Conservation (phyloP, 2,888 invertebrate genomes). For the Torymus aiolomorphi region DNA sequence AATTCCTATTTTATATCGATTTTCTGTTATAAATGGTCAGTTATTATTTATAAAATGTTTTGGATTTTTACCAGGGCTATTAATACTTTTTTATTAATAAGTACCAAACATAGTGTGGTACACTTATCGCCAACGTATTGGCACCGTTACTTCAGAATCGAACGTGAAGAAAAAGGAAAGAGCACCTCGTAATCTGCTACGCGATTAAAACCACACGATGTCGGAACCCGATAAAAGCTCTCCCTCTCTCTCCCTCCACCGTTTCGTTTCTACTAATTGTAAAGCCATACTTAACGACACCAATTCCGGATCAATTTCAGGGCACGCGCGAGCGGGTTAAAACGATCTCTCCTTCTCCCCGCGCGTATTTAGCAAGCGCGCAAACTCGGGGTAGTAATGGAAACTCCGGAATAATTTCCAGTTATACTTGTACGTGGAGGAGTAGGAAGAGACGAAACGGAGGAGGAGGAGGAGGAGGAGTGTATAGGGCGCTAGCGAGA, state of each 20-base stretch:
- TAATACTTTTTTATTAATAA: no score
- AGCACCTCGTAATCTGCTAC: no score
- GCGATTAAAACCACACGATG: neutral
- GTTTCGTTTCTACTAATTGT: constrained; percentile 8
- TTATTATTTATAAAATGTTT: no score
- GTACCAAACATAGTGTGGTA: no score
- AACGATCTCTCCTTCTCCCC: neutral
- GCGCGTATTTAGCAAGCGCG: constrained; percentile 50
- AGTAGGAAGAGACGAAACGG: neutral
- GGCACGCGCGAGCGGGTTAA: no score
- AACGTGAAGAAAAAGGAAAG: no score
- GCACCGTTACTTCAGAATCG: no score
- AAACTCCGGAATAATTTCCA: constrained; percentile 61
- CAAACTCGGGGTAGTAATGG: constrained; percentile 53
- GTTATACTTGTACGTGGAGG: constrained; percentile 53
- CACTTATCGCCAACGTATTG: no score
- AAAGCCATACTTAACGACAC: constrained; percentile 26
- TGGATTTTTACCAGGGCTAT: no score
- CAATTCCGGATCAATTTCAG: constrained; percentile 47
- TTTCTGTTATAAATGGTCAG: no score
- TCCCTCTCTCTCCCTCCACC: no score
- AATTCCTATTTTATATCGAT: no score
- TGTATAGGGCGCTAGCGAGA: neutral
- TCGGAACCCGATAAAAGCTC: neutral
- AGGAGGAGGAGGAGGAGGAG: neutral